Conservation (phyloP, 2,113 vertebrate species). For the Lamprologus tigripictilis region DNA sequence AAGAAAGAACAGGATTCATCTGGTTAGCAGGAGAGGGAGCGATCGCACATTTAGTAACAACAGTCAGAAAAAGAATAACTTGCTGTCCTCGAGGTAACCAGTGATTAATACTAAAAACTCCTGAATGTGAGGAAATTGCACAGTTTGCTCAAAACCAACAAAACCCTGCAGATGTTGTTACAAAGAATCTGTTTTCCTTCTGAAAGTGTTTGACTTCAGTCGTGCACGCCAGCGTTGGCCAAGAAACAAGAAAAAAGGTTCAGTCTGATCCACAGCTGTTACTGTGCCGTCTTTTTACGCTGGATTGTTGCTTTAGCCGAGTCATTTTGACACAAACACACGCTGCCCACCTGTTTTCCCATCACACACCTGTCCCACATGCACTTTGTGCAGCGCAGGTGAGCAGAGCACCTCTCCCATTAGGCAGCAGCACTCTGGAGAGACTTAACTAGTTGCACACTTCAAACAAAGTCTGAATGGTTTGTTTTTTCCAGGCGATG, state of each 20-base stretch:
- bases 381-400: neutral
- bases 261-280: neutral
- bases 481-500: neutral
- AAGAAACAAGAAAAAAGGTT: neutral
- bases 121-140: neutral
- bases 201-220: neutral
- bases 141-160: neutral
- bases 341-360: neutral
- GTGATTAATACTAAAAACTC: neutral
- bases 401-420: neutral
- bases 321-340: neutral
- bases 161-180: neutral
- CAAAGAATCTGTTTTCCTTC: neutral
- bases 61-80: neutral
- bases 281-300: neutral
- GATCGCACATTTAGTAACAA: neutral
- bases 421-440: neutral
- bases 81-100: neutral
- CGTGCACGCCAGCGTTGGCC: neutral
- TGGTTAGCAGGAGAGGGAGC: neutral
- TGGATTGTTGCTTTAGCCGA: neutral
- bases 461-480: constrained; percentile 17
- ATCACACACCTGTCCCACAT: constrained; percentile 58
- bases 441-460: neutral
- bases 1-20: neutral